phyloP scores from a whole-genome alignment of 2,113 vertebrate species.

The Australoheros scitulus region DNA sequence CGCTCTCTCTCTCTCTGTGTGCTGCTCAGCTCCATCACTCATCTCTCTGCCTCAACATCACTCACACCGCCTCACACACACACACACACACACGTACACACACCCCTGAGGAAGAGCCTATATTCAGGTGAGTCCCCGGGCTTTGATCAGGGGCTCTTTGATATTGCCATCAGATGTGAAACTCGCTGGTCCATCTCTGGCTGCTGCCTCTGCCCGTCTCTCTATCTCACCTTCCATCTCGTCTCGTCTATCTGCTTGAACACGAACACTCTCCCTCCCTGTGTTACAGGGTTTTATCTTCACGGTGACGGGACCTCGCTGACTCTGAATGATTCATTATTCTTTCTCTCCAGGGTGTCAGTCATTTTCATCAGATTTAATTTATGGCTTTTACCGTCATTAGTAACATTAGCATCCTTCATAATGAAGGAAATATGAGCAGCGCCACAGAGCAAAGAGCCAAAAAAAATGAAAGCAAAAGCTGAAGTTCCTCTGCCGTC shows the following conservation, averaged over 20 bases:
- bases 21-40: slow-evolving; percentile 74
- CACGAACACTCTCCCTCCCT: background rate
- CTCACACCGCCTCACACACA: slow-evolving; percentile 20
- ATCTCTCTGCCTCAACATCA: slow-evolving; percentile 41
- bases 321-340: slow-evolving; percentile 8
- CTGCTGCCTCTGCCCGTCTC: slow-evolving; percentile 30
- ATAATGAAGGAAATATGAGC: background rate
- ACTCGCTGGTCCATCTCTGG: slow-evolving; percentile 49
- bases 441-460: too few relatives aligned
- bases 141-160: slow-evolving; percentile 74
- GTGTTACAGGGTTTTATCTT: slow-evolving; percentile 6
- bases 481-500: background rate
- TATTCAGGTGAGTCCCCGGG: slow-evolving; percentile 67
- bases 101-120: slow-evolving; percentile 44
- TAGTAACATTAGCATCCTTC: background rate
- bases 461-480: background rate
- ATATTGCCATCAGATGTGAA: slow-evolving; percentile 64
- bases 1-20: slow-evolving; percentile 47
- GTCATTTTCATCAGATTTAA: slow-evolving; percentile 15
- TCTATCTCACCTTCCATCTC: slow-evolving; percentile 43
- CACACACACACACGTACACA: background rate
- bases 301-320: background rate
- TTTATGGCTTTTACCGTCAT: background rate
- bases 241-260: background rate
- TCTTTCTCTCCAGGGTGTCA: background rate